Base-by-base conservation (phyloP, 2,797 vertebrate species). In the Eulemur albifrons region DNA sequence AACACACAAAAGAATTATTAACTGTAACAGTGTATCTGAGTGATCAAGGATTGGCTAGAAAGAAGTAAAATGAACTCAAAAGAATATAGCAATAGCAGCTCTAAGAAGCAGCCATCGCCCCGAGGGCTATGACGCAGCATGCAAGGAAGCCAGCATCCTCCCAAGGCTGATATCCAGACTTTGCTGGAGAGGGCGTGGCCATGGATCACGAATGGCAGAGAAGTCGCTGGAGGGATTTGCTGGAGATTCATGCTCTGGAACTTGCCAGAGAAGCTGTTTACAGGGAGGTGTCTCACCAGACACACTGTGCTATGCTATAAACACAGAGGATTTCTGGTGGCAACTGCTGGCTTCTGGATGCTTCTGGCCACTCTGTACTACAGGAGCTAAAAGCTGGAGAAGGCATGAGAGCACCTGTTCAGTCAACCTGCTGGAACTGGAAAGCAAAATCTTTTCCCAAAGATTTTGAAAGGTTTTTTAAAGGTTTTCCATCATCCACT, bases 1-100 rank as follows among this genome's bases (percentile, higher is more conserved):
- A 57, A 5, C 54, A 91, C 80, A 79, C 32, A 57, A 32, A 93
- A 81, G 57, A 93, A 90, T 76, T 32, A 81, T 32, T 69, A 20
- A 43, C 17, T 43, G 3, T 73, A 35, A 61, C 20, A n/a, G 23
- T 15, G 14, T 32, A 87, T 43, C 79, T 25, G 63, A 81, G 35
- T 80, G 25, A 90, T 83, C 30, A 70, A n/a, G 3, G 4, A 80
- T 40, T 75, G 17, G 10, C 48, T 65, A 50, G 21, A 94, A 75
- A 72, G 40, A 65, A 85, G 32, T 43, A 63, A 88, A 82, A 32
- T 3, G 45, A 82, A 79, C 32, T 59, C 32, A 50, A 21, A 57
- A 79, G 25, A 50, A 54, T 50, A 18, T 6, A 70, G 14, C 17
- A 91, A 83, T 21, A 38, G 30, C 10, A 70, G 15, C 23, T 85